Conservation (phyloP, 2,888 invertebrate species). For the Dinocampus coccinellae region DNA sequence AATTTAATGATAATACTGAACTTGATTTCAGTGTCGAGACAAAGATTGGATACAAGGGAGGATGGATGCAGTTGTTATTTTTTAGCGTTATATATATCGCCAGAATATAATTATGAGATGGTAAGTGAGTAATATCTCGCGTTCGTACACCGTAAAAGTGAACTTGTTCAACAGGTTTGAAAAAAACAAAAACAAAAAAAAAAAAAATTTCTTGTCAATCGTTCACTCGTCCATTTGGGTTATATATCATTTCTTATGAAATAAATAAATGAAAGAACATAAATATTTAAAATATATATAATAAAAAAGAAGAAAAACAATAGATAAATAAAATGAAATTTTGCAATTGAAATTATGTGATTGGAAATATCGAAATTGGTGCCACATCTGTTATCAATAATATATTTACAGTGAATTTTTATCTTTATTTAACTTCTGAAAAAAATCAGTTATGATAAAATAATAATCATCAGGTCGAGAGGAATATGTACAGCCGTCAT, state of each 20-base stretch:
- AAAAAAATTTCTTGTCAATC: background rate
- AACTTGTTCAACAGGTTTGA: background rate
- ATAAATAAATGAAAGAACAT: background rate
- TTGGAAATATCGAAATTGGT: background rate
- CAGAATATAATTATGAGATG: background rate
- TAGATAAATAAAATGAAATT: background rate
- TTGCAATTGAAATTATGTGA: background rate
- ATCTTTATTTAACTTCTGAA: background rate
- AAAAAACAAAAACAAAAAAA: too few species aligned
- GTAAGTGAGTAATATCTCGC: background rate
- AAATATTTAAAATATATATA: too few species aligned
- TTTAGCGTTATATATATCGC: background rate
- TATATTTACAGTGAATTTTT: background rate
- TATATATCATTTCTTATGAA: background rate
- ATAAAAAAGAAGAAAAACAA: background rate
- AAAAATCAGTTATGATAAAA: background rate
- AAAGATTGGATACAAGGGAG: background rate
- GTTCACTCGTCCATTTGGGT: background rate
- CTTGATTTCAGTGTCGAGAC: conserved; percentile 2
- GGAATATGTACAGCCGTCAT: background rate
- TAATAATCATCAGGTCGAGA: background rate
- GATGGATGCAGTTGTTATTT: background rate
- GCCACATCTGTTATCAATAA: background rate
- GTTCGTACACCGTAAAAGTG: background rate
- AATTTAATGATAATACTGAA: background rate